phyloP scores from a whole-genome alignment of 2,888 invertebrate genomes.

The Philopedon plagiatum region DNA sequence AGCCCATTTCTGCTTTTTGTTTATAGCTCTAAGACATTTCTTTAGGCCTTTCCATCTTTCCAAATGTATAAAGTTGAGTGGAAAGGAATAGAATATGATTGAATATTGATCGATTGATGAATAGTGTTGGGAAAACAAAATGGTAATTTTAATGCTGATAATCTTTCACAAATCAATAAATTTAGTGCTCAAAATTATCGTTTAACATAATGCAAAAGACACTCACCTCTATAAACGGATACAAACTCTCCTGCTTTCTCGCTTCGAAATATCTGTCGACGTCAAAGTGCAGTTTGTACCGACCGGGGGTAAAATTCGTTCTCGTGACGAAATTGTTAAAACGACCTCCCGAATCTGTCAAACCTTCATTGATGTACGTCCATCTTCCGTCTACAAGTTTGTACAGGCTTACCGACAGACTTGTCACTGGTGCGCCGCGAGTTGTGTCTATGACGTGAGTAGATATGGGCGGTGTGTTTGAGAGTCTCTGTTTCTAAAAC shows the following conservation, averaged over 20 bases:
- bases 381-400: slow-evolving; percentile 77
- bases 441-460: slow-evolving; percentile 84
- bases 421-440: slow-evolving; percentile 77
- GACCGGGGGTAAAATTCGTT: slow-evolving; percentile 75
- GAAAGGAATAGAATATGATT: neutral
- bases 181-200: no score
- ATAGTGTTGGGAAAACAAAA: no score
- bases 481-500: slow-evolving; percentile 6
- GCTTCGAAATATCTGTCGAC: slow-evolving; percentile 79
- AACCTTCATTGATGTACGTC: slow-evolving; percentile 76
- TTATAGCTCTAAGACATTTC: neutral
- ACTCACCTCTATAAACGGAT: slow-evolving; percentile 82
- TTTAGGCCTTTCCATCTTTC: neutral
- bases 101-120: no score
- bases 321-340: slow-evolving; percentile 75
- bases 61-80: neutral
- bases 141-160: no score
- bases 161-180: no score
- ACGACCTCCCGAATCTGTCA: slow-evolving; percentile 78
- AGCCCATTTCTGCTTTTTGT: neutral
- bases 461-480: slow-evolving; percentile 74
- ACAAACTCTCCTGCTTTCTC: slow-evolving; percentile 76
- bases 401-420: slow-evolving; percentile 78
- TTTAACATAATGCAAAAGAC: no score
- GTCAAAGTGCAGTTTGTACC: slow-evolving; percentile 83